Evolutionary conservation across 2,113 vertebrate genomes (phyloP).

Genomic region (Boulengeromyrus knoepffleri): DNA sequence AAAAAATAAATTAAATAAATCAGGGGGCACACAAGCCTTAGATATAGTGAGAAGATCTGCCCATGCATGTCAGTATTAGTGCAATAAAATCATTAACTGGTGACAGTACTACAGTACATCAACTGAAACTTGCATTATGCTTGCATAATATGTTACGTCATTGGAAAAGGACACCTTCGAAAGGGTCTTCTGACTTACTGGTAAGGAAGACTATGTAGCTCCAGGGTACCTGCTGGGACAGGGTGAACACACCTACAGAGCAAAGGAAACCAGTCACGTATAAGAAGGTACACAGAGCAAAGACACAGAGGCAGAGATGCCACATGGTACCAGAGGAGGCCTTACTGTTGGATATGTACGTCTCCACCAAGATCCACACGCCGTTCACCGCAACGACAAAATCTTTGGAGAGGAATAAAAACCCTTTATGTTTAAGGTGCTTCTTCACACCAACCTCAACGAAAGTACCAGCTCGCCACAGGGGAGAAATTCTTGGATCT

Average conservation of each 20-base stretch:
- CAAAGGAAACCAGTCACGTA: neutral
- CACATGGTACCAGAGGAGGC: neutral
- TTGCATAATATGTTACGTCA: neutral
- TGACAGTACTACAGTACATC: neutral
- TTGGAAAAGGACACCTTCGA: neutral
- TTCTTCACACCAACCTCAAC: neutral
- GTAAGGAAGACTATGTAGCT: conserved; percentile 92
- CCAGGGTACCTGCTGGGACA: conserved; percentile 80
- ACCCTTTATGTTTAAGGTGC: neutral
- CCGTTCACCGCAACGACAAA: conserved; percentile 87
- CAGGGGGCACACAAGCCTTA: neutral
- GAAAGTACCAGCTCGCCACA: neutral
- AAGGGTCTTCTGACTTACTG: conserved; percentile 62
- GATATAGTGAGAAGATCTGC: neutral
- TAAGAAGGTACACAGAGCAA: neutral
- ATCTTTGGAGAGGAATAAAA: conserved; percentile 55
- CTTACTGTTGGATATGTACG: conserved; percentile 82
- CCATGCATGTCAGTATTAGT: neutral
- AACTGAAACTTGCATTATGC: neutral
- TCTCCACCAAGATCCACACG: conserved; percentile 94
- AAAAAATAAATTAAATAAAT: neutral
- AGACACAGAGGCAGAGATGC: neutral
- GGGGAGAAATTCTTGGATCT: neutral
- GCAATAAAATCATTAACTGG: neutral
- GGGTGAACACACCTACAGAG: conserved; percentile 76